These are phyloP conservation scores for silkworm (Bombyx mori) DNA, from an alignment of 1,140 invertebrate genomes.

Conservation along the genomic window DNA sequence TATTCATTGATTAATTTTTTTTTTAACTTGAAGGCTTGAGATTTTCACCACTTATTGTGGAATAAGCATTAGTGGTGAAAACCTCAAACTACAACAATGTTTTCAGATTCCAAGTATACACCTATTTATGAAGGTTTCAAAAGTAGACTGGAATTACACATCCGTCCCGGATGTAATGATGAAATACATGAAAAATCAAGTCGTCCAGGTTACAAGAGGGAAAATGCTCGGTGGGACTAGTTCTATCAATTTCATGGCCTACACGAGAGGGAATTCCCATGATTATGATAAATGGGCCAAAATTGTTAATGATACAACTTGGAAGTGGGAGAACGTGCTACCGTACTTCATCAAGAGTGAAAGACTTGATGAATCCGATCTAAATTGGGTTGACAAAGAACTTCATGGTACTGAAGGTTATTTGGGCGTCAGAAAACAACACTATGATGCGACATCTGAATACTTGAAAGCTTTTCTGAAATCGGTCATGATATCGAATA, in stretches of 20 bases:
- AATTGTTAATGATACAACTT: constrained; percentile 73
- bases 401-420: not conserved
- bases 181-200: constrained; percentile 39
- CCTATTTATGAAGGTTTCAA: constrained; percentile 9
- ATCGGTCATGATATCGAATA: not conserved
- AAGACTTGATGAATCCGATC: not conserved
- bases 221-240: constrained; percentile 80
- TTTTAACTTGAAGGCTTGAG: too few species aligned
- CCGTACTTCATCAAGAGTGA: constrained; percentile 3
- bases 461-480: constrained; percentile 3
- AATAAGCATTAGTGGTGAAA: not conserved
- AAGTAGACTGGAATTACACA: not conserved
- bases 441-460: not conserved
- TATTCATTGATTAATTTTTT: not conserved
- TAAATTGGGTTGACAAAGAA: not conserved
- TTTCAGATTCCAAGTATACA: constrained; percentile 29
- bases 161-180: not conserved
- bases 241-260: constrained; percentile 82
- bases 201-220: constrained; percentile 76
- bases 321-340: constrained; percentile 71
- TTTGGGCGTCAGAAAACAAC: constrained; percentile 1
- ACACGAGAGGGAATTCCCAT: constrained; percentile 73
- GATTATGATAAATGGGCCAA: constrained; percentile 74
- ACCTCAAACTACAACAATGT: constrained; percentile 2
- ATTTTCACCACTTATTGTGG: too few species aligned